Evolutionary conservation across 2,113 vertebrate genomes (phyloP), one percentile per base, ranked within the genome.

Genomic region (Cacatua alba): DNA sequence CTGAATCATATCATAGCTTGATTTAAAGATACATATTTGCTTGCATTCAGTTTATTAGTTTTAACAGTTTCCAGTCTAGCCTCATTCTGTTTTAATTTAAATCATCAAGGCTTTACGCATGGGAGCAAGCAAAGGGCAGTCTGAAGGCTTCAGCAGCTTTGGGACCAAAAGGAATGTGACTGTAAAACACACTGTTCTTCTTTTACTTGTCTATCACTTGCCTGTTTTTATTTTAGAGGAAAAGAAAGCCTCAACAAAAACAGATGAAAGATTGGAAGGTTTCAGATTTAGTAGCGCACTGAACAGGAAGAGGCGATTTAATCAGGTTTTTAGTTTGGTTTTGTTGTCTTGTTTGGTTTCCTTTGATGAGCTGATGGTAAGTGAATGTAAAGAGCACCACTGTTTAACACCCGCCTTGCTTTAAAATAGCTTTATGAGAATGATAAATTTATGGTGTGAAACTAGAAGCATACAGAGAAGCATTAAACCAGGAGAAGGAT

Each of bases 151-250:
- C 88, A 92, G 92, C 64, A 78, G 86, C 81, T 79, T 81, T 92
- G 94, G 86, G 92, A 91, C 62, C 41, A 87, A 75, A 95, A 92
- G 88, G 86, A 97, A 91, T 95, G 86, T 76, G 91, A 85, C 72
- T 91, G 44, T 87, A 94, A 94, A 92, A 84, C 1, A 2, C 43
- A 62, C 57, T 83, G 70, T 44, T 93, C 71, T 71, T 86, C 69
- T 86, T 76, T 84, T 64, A 21, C 62, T 75, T 94, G 62, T 89
- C 86, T 89, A 79, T 90, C 77, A 75, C 52, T 68, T 86, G 62
- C 43, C 68, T 88, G 15, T 41, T 92, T 88, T 83, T 94, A 68
- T 69, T 90, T 86, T 79, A 82, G n/a, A 90, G 55, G 29, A 86
- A 74, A 79, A 86, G 68, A 86, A 88, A 92, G 35, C 55, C 71